These are phyloP conservation scores for Drosophila falleni DNA, from an alignment of 2,888 invertebrate species.

Conservation along the genomic window DNA sequence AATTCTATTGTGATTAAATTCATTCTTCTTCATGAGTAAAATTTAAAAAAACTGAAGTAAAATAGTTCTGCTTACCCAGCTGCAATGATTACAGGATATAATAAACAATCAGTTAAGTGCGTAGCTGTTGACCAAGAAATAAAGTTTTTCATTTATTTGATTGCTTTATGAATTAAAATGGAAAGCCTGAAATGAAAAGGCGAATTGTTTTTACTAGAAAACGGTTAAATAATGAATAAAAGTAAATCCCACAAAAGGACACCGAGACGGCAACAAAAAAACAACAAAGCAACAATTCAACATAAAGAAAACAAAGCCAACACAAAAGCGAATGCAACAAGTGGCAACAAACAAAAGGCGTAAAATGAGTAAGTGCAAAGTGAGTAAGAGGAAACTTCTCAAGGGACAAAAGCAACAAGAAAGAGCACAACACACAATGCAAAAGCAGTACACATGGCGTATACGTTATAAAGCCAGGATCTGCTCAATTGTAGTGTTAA, in stretches of 20 bases:
- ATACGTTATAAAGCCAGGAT: slow-evolving; percentile 40
- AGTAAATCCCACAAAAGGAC: slow-evolving; percentile 20
- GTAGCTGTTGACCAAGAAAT: slow-evolving; percentile 13
- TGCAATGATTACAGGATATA: not conserved
- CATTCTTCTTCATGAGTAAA: not conserved
- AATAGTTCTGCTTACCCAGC: not conserved
- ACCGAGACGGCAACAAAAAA: slow-evolving; percentile 20
- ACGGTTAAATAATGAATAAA: slow-evolving; percentile 45
- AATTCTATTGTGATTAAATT: not conserved
- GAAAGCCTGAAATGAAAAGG: slow-evolving; percentile 12
- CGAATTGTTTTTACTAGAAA: slow-evolving; percentile 43
- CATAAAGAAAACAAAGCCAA: slow-evolving; percentile 17
- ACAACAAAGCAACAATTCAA: slow-evolving; percentile 10
- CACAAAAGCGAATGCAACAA: slow-evolving; percentile 54
- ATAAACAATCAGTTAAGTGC: slow-evolving; percentile 30
- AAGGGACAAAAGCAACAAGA: slow-evolving; percentile 30
- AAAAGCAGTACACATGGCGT: slow-evolving; percentile 45
- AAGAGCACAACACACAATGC: slow-evolving; percentile 23
- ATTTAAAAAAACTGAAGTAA: not conserved
- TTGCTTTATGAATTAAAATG: slow-evolving; percentile 30
- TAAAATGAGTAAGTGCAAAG: slow-evolving; percentile 52
- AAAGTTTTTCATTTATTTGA: slow-evolving; percentile 38
- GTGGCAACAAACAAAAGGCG: slow-evolving; percentile 54
- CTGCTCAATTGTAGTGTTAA: slow-evolving; percentile 63
- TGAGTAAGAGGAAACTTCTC: slow-evolving; percentile 27